Base-by-base conservation (phyloP, 2,113 vertebrate species). In the Perccottus glenii region DNA sequence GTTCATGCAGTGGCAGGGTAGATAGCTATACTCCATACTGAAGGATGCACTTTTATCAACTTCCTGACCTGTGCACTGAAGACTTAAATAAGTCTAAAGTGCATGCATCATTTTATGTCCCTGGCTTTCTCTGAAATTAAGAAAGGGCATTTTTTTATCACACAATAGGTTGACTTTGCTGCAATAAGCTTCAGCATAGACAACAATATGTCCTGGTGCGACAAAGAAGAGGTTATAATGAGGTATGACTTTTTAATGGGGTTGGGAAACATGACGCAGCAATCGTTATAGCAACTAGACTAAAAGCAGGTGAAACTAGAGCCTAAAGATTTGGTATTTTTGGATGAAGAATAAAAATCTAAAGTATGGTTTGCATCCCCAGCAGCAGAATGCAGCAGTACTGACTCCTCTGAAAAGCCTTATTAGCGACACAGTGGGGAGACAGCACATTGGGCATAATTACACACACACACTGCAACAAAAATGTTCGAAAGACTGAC, bases 181-280 rank as follows among this genome's bases (percentile, higher is more conserved):
- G 84, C 80, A 90, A 88, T 73, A 78, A 77, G 70, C 60, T 65
- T 77, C 82, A 88, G 83, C 83, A 84, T 86, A 88, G 76, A 85
- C 43, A 67, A 62, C 46, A 73, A 83, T 80, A 84, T 77, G 68
- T 80, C 57, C 65, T 68, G 49, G 77, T 77, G 81, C 77, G 60
- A 79, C 63, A 44, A 75, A 66, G 4, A 68, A 58, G 76, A 56
- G 72, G 81, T 77, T 83, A 82, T 89, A 90, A 88, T 88, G 76
- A 75, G 69, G 59, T 50, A 79, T 91, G 71, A 91, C 91, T 90
- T 75, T 90, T 91, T 92, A 80, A 92, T 88, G 85, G 87, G 88
- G 61, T 62, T 67, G 19, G 71, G 74, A 80, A 82, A 83, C 51
- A 57, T 72, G 77, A 65, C 55, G 10, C 42, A 27, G 19, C 19